Evolutionary conservation across 1,140 invertebrate species (phyloP).

Genomic region (Drosophila nigrodunni): DNA sequence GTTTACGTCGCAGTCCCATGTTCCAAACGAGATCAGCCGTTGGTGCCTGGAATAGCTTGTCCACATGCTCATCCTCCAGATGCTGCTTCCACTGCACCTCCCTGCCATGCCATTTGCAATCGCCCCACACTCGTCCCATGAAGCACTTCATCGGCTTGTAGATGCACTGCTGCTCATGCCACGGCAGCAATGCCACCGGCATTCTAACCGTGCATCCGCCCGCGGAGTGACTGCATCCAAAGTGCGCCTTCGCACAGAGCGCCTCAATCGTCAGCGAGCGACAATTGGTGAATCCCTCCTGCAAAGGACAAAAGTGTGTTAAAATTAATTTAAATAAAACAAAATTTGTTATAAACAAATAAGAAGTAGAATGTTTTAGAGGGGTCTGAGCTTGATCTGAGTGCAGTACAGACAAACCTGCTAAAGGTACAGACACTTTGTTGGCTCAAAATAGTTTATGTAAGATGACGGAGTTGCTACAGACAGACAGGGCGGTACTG

Average conservation of each 20-base stretch:
- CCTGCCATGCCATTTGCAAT: slow-evolving; percentile 77
- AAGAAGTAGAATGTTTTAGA: no score
- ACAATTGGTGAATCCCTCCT: slow-evolving; percentile 75
- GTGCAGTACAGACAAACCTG: no score
- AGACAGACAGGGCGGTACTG: no score
- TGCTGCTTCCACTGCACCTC: slow-evolving; percentile 83
- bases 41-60: slow-evolving; percentile 62
- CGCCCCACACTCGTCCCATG: slow-evolving; percentile 83
- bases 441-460: no score
- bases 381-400: no score
- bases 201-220: slow-evolving; percentile 75
- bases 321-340: not conserved
- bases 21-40: slow-evolving; percentile 72
- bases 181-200: slow-evolving; percentile 73
- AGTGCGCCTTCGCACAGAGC: slow-evolving; percentile 78
- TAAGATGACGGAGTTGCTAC: no score
- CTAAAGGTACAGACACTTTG: no score
- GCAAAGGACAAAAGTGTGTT: not conserved
- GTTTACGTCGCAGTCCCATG: slow-evolving; percentile 63
- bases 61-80: slow-evolving; percentile 64
- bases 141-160: slow-evolving; percentile 83
- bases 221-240: slow-evolving; percentile 71
- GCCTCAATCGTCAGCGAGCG: slow-evolving; percentile 82
- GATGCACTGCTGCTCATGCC: slow-evolving; percentile 83
- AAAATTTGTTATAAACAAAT: not conserved